These are phyloP conservation scores for Pristionchus japonicus DNA, from an alignment of 2,888 invertebrate species.

Conservation along the genomic window DNA sequence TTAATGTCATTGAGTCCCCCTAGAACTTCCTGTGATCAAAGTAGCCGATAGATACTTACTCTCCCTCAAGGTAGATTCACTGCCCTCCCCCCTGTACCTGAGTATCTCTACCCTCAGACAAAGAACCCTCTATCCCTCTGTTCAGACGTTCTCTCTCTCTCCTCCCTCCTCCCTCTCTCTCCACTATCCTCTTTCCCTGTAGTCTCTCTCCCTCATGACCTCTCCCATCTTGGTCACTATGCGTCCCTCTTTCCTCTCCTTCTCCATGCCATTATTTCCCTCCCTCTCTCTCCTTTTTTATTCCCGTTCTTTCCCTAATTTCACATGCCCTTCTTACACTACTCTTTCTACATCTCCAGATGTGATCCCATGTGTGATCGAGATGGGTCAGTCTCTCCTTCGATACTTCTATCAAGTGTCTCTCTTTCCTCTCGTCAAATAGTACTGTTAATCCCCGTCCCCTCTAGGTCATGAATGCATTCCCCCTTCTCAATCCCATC, in stretches of 20 bases:
- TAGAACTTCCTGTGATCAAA: not conserved
- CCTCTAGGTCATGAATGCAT: not conserved
- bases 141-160: constrained; percentile 71
- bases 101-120: constrained; percentile 79
- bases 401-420: not conserved
- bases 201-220: constrained; percentile 25
- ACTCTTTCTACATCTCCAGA: constrained; percentile 6
- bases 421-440: not conserved
- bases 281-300: not conserved
- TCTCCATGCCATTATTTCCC: not conserved
- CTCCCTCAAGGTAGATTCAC: constrained; percentile 28
- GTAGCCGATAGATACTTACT: not conserved
- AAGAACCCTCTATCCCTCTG: constrained; percentile 77
- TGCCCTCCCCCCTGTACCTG: constrained; percentile 79
- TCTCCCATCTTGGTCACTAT: constrained; percentile 22
- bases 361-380: not conserved
- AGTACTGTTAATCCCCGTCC: not conserved
- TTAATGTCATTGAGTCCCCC: not conserved
- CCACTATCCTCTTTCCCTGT: constrained; percentile 9
- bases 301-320: not conserved
- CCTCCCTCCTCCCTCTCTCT: constrained; percentile 63
- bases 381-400: not conserved
- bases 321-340: not conserved
- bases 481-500: not conserved
- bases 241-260: constrained; percentile 42